Evolutionary conservation across 2,113 vertebrate species (phyloP), one percentile per base, ranked within the genome.

Genomic region (Tupaia chinensis): DNA sequence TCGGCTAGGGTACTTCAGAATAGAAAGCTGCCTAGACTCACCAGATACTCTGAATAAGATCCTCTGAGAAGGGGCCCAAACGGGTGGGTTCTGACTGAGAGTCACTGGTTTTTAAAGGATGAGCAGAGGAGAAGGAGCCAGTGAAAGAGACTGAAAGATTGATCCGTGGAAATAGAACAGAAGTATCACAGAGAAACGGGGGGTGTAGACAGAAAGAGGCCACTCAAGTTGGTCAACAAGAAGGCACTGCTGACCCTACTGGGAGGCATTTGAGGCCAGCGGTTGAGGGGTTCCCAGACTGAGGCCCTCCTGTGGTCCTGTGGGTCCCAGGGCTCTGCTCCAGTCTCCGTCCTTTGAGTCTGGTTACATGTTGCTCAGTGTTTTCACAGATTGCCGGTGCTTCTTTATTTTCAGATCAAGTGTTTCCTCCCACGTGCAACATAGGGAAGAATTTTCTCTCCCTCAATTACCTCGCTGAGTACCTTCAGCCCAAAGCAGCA

Each of bases 401-500:
- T 69, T 58, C n/a, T 76, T 15, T 63, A 53, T 78, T 94, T 97
- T 80, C 98, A 99, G 99, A 99, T 98, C 98, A 99, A 77, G 97
- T 99, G 72, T 99, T 99, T 95, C 99, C 99, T 93, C 98, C 99
- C 54, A 99, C 95, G 0, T 99, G 99, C 98, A 99, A 98, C 94
- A 99, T 99, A 82, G 99, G 99, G 93, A 99, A 99, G 97, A 99
- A 99, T 97, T 99, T 99, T 97, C 99, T 99, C 63, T 99, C 99
- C 1, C 98, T 99, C 97, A 99, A 99, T 98, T 99, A 99, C 98
- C 99, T 99, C 95, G 99, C 99, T 19, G 99, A 98, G 90, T 99
- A 99, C 94, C 96, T 99, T 20, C 99, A 99, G 78, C 99, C 99
- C 2, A 99, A 99, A 97, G 82, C 98, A 6, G 99, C 99, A 6